Evolutionary conservation across 2,888 invertebrate genomes (phyloP), one percentile per base, ranked within the genome.

Genomic region (Minunthozetes semirufus): DNA sequence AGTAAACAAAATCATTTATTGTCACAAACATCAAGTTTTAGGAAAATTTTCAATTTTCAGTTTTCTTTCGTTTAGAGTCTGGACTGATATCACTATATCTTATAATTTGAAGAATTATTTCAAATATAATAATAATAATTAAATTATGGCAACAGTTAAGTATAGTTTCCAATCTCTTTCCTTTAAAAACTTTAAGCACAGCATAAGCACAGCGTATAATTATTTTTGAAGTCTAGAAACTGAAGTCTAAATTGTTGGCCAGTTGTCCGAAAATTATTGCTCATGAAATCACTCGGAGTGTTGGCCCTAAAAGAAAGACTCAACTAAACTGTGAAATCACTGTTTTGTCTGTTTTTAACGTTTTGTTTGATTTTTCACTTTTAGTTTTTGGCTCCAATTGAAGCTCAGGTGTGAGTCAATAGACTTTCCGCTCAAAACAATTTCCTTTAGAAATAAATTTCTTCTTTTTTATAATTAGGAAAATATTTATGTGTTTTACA

Each of bases 111-210:
- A 59, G 59, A 38, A 66, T 66, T 33, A 61, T 61, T 66, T 29
- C 19, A 66, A n/a, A n/a, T 38, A 48, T 48, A 70, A 70, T 70
- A 70, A 70, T 70, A 70, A 70, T 70, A 48, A 70, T 70, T 70
- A 70, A 70, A 46, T 70, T 70, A 70, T 70, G 48, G 25, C 42
- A 27, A 70, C 22, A 70, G 25, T 48, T 70, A 70, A 70, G 48
- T 70, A 70, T 70, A 70, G 70, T 42, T 9, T 66, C 38, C 6
- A 66, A 66, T 38, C 33, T 8, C n/a, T 66, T 13, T n/a, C 63
- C 63, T 61, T 29, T 38, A 66, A 66, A 66, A 63, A 63, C 63
- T 63, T 33, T 5, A n/a, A 50, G 50, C 42, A 1, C 53, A 48
- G n/a, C 46, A n/a, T n/a, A n/a, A n/a, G 17, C 38, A 68, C n/a